Conservation (phyloP, 2,113 vertebrate species). For the Glaucidium brasilianum region DNA sequence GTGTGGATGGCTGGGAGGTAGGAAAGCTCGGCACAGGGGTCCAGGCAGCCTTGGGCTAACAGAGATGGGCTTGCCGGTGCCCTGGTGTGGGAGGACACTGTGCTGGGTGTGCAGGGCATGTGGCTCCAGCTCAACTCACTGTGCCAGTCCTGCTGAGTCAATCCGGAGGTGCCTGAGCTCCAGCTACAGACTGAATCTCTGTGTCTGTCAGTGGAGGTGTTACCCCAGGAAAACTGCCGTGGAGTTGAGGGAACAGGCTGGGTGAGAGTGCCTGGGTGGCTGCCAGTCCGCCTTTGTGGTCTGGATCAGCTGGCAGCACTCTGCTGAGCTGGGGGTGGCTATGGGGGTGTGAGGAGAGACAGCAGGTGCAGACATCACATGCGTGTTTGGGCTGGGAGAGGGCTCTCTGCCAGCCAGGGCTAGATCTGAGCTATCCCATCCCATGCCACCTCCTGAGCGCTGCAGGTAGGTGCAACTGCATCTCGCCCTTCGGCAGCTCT, state of each 20-base stretch:
- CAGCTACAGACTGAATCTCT: background rate
- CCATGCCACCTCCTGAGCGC: background rate
- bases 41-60: background rate
- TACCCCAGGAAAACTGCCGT: background rate
- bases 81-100: accelerated
- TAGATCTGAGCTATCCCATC: background rate
- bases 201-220: background rate
- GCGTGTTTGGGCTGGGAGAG: background rate
- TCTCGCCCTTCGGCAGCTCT: background rate
- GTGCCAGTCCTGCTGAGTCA: background rate
- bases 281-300: background rate
- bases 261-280: background rate
- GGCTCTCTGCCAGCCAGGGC: background rate
- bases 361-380: background rate
- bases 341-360: background rate
- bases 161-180: background rate
- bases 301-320: background rate
- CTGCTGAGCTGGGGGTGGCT: background rate
- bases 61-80: background rate
- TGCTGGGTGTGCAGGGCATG: background rate
- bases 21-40: background rate
- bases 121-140: background rate
- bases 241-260: background rate
- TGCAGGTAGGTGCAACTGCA: background rate
- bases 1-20: background rate